phyloP scores from a whole-genome alignment of 2,797 vertebrate genomes.

The Pseudochirops corinnae region DNA sequence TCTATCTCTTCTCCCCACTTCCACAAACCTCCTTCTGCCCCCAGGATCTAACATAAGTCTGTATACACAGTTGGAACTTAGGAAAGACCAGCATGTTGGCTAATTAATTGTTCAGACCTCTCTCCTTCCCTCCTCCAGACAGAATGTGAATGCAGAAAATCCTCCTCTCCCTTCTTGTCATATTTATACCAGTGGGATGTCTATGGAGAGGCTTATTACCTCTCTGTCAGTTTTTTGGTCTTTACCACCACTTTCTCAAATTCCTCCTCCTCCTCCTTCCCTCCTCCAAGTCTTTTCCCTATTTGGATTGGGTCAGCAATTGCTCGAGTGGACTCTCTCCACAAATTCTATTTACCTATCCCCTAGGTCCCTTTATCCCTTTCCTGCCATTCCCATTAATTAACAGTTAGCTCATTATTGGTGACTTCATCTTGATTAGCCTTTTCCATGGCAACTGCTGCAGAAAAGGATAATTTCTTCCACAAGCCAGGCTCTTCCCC shows the following conservation, averaged over 20 bases:
- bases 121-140: not conserved
- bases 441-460: conserved; percentile 20
- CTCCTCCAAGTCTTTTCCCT: not conserved
- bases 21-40: not conserved
- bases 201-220: not conserved
- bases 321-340: not conserved
- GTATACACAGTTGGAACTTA: not conserved
- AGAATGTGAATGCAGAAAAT: not conserved
- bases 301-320: not conserved
- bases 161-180: not conserved
- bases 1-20: not conserved
- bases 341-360: not conserved
- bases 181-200: not conserved
- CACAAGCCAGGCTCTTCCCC: not conserved
- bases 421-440: not conserved
- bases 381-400: not conserved
- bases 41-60: not conserved
- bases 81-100: not conserved
- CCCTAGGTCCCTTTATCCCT: not conserved
- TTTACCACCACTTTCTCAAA: not conserved
- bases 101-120: conserved; percentile 4
- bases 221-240: conserved; percentile 15
- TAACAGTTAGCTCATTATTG: conserved; percentile 52
- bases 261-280: not conserved
- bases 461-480: not conserved